A percentile compares a stretch with the other conserved stretches of the same genome.
These are phyloP conservation scores for Drosophila watanabei DNA, from an alignment of 1,140 invertebrate genomes.

Conservation along the genomic window DNA sequence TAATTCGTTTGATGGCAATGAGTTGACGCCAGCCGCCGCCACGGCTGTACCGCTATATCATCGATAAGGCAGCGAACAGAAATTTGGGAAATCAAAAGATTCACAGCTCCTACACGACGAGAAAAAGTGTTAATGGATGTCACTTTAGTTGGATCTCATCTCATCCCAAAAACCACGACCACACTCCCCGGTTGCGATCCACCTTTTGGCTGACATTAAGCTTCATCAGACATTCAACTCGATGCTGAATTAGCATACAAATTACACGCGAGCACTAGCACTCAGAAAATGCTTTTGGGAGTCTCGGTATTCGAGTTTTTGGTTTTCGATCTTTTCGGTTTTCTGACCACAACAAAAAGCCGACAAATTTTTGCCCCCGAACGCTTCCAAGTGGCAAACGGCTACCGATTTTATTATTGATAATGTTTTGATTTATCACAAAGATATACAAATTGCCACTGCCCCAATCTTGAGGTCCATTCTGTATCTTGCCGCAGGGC, in stretches of 20 bases:
- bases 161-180: background rate
- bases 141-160: slow-evolving; percentile 61
- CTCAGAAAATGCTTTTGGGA: slow-evolving; percentile 55
- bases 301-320: slow-evolving; percentile 15
- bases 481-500: slow-evolving; percentile 54
- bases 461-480: slow-evolving; percentile 30
- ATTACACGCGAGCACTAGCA: slow-evolving; percentile 77
- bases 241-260: slow-evolving; percentile 77
- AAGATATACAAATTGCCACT: slow-evolving; percentile 79
- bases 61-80: slow-evolving; percentile 53
- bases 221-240: slow-evolving; percentile 77
- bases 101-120: slow-evolving; percentile 61
- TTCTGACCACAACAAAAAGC: slow-evolving; percentile 75
- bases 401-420: slow-evolving; percentile 84
- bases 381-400: slow-evolving; percentile 76
- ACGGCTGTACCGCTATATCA: slow-evolving; percentile 59
- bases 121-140: slow-evolving; percentile 80
- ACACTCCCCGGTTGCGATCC: background rate
- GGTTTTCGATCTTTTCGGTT: slow-evolving; percentile 17
- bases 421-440: slow-evolving; percentile 84
- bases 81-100: slow-evolving; percentile 72
- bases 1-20: slow-evolving; percentile 72
- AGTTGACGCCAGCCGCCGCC: slow-evolving; percentile 60
- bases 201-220: slow-evolving; percentile 59
- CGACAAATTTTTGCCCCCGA: slow-evolving; percentile 60